Percentiles rank a stretch among this genome's conserved stretches.
Evolutionary conservation across 1,140 invertebrate species (phyloP).

Genomic region (Batillaria attramentaria): DNA sequence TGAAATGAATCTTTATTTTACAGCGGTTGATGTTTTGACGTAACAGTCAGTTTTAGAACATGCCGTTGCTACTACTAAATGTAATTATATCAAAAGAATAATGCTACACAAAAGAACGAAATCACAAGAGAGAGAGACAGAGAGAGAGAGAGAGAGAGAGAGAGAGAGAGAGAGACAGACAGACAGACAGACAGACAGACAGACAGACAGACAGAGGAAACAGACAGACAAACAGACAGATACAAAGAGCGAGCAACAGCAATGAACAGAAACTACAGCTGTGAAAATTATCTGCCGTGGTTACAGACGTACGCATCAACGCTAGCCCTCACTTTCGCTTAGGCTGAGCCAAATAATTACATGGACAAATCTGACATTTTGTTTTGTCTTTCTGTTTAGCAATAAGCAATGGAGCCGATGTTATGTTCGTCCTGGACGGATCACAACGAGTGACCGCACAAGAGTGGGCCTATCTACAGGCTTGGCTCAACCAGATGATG

Average conservation of each 20-base stretch:
- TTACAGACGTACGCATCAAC: not conserved
- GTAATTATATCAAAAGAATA: no score
- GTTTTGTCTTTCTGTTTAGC: constrained; percentile 2
- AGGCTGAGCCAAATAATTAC: not conserved
- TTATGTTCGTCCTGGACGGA: constrained; percentile 36
- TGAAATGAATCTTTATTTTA: not conserved
- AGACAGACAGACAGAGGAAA: not conserved
- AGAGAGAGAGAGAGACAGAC: constrained; percentile 25
- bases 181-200: constrained; percentile 20
- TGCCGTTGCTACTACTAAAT: not conserved
- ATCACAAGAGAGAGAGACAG: constrained; percentile 7
- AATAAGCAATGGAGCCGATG: constrained; percentile 43
- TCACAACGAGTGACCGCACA: constrained; percentile 7
- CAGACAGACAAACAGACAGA: not conserved
- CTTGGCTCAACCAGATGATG: constrained; percentile 31
- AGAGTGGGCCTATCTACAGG: constrained; percentile 36
- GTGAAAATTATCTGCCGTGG: not conserved
- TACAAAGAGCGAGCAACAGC: not conserved
- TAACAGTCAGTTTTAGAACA: not conserved
- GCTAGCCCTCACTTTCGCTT: no score
- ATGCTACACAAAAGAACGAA: no score
- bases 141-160: constrained; percentile 13
- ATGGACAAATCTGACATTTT: not conserved
- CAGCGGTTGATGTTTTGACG: not conserved
- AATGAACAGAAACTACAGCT: not conserved